These are phyloP conservation scores for Bombus sibiricus DNA, from an alignment of 1,140 invertebrate genomes.

Conservation along the genomic window DNA sequence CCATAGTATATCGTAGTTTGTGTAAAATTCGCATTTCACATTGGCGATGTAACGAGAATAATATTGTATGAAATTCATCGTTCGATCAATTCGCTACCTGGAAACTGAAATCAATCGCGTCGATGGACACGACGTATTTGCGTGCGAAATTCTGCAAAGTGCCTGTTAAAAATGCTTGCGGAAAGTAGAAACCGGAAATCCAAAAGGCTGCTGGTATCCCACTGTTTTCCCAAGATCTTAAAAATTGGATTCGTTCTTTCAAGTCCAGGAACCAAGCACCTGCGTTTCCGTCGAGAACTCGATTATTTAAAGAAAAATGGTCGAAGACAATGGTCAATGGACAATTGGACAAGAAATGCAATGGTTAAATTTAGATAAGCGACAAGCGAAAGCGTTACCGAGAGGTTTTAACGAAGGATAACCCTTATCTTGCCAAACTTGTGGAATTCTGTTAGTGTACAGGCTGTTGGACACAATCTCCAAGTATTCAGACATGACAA, in stretches of 20 bases:
- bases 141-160: constrained; percentile 92
- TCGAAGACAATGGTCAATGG: no score
- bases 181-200: constrained; percentile 94
- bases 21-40: no score
- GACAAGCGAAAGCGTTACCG: constrained; percentile 78
- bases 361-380: no score
- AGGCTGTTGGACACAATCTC: constrained; percentile 87
- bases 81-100: constrained; percentile 81
- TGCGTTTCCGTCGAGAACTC: constrained; percentile 60
- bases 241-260: constrained; percentile 84
- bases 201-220: constrained; percentile 90
- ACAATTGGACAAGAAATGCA: no score
- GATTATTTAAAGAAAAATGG: background rate
- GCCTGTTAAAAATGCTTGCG: constrained; percentile 92
- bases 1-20: no score
- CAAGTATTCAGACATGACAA: constrained; percentile 90
- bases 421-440: constrained; percentile 88
- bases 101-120: constrained; percentile 89
- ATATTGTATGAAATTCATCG: background rate
- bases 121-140: constrained; percentile 89
- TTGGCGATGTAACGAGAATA: background rate
- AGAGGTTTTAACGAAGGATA: constrained; percentile 93
- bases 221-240: constrained; percentile 87
- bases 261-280: constrained; percentile 86
- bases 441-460: constrained; percentile 87